Conservation (phyloP, 2,888 invertebrate genomes). For the Apomyelois bistriatella region DNA sequence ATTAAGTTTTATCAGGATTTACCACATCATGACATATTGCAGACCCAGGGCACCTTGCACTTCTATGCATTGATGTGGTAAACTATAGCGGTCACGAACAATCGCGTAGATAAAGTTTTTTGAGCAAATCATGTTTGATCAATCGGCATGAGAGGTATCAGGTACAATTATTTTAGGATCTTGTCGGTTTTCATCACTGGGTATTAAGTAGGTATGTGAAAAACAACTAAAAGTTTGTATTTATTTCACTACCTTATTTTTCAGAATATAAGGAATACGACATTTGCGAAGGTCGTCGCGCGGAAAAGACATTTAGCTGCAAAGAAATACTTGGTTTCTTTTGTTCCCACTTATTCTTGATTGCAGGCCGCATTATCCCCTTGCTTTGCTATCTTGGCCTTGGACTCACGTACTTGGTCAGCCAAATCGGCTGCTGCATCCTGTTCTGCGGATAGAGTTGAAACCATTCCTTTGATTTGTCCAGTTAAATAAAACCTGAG, state of each 20-base stretch:
- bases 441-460: background rate
- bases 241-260: slow-evolving; percentile 15
- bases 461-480: background rate
- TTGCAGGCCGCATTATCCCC: slow-evolving; percentile 26
- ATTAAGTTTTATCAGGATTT: too few species aligned
- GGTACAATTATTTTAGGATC: too few species aligned
- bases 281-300: slow-evolving; percentile 29
- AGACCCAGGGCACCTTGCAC: too few species aligned
- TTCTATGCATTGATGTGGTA: too few species aligned
- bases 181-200: too few species aligned
- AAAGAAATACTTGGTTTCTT: slow-evolving; percentile 22
- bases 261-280: slow-evolving; percentile 33
- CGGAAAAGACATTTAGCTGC: slow-evolving; percentile 25
- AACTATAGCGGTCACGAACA: too few species aligned
- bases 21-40: too few species aligned
- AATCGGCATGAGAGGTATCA: too few species aligned
- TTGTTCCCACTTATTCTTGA: slow-evolving; percentile 17
- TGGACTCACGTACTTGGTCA: background rate
- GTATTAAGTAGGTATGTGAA: too few species aligned
- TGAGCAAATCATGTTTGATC: too few species aligned
- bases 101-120: too few species aligned
- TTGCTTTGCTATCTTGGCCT: slow-evolving; percentile 27
- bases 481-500: background rate
- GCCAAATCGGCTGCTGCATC: background rate
- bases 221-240: background rate